Evolutionary conservation across 2,113 vertebrate genomes (phyloP).

Genomic region (Pantherophis guttatus): DNA sequence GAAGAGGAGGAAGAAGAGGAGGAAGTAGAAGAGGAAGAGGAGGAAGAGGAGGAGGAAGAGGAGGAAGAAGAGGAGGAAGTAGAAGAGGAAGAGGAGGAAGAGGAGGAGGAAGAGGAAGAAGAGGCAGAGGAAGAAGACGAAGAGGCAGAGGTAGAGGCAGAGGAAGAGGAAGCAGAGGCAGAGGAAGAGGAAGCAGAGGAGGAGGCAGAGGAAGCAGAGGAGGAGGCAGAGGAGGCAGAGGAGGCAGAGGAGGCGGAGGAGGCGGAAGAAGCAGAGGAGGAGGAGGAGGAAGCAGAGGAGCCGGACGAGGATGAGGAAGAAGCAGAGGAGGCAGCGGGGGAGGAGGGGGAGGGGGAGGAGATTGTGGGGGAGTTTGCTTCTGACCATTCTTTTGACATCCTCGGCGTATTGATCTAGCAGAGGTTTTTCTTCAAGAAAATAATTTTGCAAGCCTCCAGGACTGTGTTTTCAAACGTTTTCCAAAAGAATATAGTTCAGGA

Average conservation of each 20-base stretch:
- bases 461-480: not conserved
- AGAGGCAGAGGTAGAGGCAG: too few species aligned
- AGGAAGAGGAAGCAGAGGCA: too few species aligned
- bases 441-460: not conserved
- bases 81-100: fast-evolving
- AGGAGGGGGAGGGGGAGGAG: not conserved
- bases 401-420: not conserved
- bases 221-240: fast-evolving
- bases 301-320: fast-evolving
- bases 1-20: not conserved
- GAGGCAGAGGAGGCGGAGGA: fast-evolving
- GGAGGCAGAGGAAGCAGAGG: too few species aligned
- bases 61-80: not conserved
- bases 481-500: not conserved
- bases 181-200: fast-evolving
- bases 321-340: not conserved
- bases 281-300: too few species aligned
- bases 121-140: too few species aligned
- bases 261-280: too few species aligned
- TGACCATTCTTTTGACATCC: not conserved
- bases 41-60: fast-evolving
- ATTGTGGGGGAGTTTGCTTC: not conserved
- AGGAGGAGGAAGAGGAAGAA: not conserved
- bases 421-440: slow-evolving; percentile 15
- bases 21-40: fast-evolving